Evolutionary conservation across 2,113 vertebrate species (phyloP), one percentile per base, ranked within the genome.

Genomic region (Terrapene triunguis): DNA sequence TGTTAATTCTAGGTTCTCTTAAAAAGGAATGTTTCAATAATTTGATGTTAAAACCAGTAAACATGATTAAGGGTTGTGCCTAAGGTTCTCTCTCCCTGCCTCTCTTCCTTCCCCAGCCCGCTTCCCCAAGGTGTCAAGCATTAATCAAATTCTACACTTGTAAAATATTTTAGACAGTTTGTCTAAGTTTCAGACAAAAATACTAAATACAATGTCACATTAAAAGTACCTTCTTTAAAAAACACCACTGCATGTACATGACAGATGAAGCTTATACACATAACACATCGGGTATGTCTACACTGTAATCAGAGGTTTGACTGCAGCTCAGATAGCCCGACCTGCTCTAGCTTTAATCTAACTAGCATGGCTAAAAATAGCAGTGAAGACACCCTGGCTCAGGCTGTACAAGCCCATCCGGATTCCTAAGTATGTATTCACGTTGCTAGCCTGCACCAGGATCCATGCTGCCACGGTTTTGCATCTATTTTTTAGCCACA

Each of bases 181-280:
- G 38, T 79, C 92, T 59, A 22, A 1, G 25, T 91, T 95, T 94
- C 85, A 93, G 85, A 94, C 80, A 83, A 95, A 91, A 94, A 96
- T 94, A 85, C 22, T 44, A 44, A 42, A 94, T 94, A 95, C 92
- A 94, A 51, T 76, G 22, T 38, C 72, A 42, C 72, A 76, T 25
- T 42, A 11, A 76, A 44, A 8, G 38, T 42, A 25, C 5, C 72
- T 22, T 13, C 72, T 96, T 95, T 74, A 8, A 92, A 96, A 74
- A 83, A 81, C 83, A 89, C 93, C 82, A 42, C 35, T 95, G 93
- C 90, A 86, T 0, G 2, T 50, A 48, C 25, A 0, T 87, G 92
- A 85, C 96, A 97, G 94, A 95, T 97, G 94, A 96, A 88, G 92
- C 95, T 54, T 65, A 96, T 89, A 95, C 89, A 89, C 57, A 72